Evolutionary conservation across 2,797 vertebrate genomes (phyloP).

Genomic region (Stomatorhinus walkeri): DNA sequence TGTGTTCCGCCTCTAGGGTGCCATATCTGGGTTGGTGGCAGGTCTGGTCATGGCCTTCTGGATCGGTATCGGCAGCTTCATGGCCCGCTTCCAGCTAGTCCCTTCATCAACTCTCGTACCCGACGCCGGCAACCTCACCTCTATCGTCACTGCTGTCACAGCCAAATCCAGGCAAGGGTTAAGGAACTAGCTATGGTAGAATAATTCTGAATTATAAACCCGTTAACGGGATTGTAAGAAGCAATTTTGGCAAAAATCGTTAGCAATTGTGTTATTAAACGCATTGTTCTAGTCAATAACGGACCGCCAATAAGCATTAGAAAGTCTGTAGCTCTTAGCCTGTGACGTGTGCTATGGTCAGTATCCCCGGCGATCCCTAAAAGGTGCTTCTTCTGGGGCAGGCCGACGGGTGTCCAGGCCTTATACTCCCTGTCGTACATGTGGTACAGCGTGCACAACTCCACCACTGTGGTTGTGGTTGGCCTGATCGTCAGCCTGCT

Average conservation of each 20-base stretch:
- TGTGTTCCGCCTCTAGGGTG: conserved; percentile 62
- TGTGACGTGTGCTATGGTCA: not conserved
- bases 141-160: conserved; percentile 41
- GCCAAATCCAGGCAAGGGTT: conserved; percentile 55
- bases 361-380: not conserved
- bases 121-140: conserved; percentile 42
- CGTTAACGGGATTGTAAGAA: not conserved
- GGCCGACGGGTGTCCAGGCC: conserved; percentile 66
- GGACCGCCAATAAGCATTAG: not conserved
- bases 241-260: not conserved
- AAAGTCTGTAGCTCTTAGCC: not conserved
- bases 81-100: conserved; percentile 32
- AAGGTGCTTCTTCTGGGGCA: conserved; percentile 34
- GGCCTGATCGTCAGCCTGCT: conserved; percentile 84
- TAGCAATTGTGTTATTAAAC: not conserved
- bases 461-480: conserved; percentile 80
- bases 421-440: conserved; percentile 88
- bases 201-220: not conserved
- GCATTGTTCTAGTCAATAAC: not conserved
- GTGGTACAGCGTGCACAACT: conserved; percentile 97
- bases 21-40: conserved; percentile 64
- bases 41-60: conserved; percentile 91
- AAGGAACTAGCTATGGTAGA: not conserved
- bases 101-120: conserved; percentile 30
- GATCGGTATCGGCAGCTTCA: conserved; percentile 80